Base-by-base conservation (phyloP, 1,140 invertebrate genomes). In the Heliconius eleuchia region DNA sequence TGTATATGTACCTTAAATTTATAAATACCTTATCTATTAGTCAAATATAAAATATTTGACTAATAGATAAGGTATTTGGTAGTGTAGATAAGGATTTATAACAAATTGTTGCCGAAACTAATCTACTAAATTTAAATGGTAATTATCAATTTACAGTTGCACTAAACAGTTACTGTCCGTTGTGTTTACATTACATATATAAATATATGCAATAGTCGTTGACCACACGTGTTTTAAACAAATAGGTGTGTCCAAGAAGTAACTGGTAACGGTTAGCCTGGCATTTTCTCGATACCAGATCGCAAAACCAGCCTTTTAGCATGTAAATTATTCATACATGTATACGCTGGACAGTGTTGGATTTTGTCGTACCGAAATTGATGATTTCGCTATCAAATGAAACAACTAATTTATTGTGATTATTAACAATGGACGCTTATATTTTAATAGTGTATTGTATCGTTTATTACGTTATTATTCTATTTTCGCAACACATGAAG, bases 121-220 rank as follows among this genome's bases (percentile, higher is more conserved):
- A 66, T 66, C 2, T 66, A 71, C 71, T 71, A 52, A 76, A 60
- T 71, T 30, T 39, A 76, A 71, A 76, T 76, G 66, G 46, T 76
- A 76, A 76, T 71, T 76, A 71, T 71, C 27, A 46, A 52, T 76
- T 76, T 52, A 76, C 75, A 76, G 75, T 76, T 76, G 75, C 60
- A 70, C 39, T 42, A 71, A 39, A 76, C 75, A 71, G 75, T 76
- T 66, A 66, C 3, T 66, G 30, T 39, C 66, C 66, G 75, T 76
- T 76, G 46, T 76, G 75, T 39, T 30, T 66, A 76, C 57, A 76
- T 60, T 66, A 74, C 60, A 66, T 23, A 66, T 66, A 30, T 66
- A 66, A 66, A 66, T 72, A 72, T 42, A 72, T 23, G 37, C 71
- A 72, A 42, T 71, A 37, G 70, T 37, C 70, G 16, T 13, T 39